Base-by-base conservation (phyloP, 2,113 vertebrate genomes). In the Meriones unguiculatus region DNA sequence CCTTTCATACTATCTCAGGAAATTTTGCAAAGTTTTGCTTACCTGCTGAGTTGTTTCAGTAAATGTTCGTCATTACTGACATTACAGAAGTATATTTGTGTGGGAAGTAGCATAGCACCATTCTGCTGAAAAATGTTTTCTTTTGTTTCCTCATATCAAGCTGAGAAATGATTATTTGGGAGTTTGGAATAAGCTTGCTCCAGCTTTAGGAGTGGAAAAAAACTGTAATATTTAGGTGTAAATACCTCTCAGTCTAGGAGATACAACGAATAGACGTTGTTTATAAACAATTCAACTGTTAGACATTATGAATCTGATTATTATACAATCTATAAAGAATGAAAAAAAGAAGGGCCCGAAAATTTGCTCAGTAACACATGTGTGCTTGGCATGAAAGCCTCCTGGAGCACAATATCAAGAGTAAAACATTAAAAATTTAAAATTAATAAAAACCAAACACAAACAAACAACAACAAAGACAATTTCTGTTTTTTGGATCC, bases 331-430 rank as follows among this genome's bases (percentile, higher is more conserved):
- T 41, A 13, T 57, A 64, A 64, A 32, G 87, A 92, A 38, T 57
- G 57, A 84, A 20, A 30, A 20, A 87, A 90, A 25, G 1, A 84
- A 20, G 9, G 1, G 0, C 11, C 3, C 4, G 32, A 7, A 24
- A 10, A 22, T 3, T 24, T 17, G 7, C 2, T 72, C 11, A 73
- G 32, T 52, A 10, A 0, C n/a, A n/a, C 8, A 0, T 20, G 6
- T 59, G 3, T 70, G 5, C 2, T 80, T 73, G 46, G 6, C 75
- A 62, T 64, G 20, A 32, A 22, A 14, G 11, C 30, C 1, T 3
- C 24, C 8, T 3, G 50, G 0, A 59, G 6, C 15, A 25, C 22
- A 75, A 22, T 41, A 59, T 8, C 2, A n/a, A 25, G 15, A 32
- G 5, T 0, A 81, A 52, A 86, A 46, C 4, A 50, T 30, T 85